phyloP scores from a whole-genome alignment of 2,888 invertebrate genomes.

The Clunio marinus region DNA sequence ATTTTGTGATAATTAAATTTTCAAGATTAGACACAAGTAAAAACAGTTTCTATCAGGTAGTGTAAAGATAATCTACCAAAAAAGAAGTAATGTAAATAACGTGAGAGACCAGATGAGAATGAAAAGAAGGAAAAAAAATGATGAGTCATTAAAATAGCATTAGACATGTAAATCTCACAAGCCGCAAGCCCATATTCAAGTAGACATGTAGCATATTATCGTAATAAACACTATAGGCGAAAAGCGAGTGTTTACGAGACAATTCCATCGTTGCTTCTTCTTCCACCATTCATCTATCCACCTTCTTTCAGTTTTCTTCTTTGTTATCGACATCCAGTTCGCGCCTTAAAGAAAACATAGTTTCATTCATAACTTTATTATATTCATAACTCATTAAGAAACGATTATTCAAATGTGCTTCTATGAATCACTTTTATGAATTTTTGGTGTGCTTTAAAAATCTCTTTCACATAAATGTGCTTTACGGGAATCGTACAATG shows the following conservation, averaged over 20 bases:
- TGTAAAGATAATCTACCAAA: neutral
- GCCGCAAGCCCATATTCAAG: conserved; percentile 31
- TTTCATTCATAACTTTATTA: conserved; percentile 39
- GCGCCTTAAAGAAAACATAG: conserved; percentile 7
- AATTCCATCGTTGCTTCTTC: conserved; percentile 25
- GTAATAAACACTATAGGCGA: conserved; percentile 34
- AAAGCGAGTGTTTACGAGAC: conserved; percentile 32
- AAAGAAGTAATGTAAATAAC: neutral
- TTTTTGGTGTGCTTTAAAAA: neutral
- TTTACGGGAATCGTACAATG: neutral
- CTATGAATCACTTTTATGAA: conserved; percentile 33
- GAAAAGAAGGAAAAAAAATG: neutral
- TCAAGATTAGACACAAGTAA: too few relatives aligned
- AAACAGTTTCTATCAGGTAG: too few relatives aligned
- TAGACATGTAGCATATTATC: conserved; percentile 15
- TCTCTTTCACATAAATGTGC: neutral
- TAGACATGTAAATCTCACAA: conserved; percentile 29
- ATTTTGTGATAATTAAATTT: conserved; percentile 19
- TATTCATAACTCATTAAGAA: conserved; percentile 38
- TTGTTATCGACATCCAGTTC: conserved; percentile 16
- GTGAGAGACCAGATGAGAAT: neutral
- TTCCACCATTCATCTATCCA: conserved; percentile 5
- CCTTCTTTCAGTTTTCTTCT: conserved; percentile 6
- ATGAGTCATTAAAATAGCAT: conserved; percentile 32
- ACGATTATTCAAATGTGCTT: conserved; percentile 37